phyloP scores from a whole-genome alignment of 2,797 vertebrate genomes.

The Acanthurus leucopareius region DNA sequence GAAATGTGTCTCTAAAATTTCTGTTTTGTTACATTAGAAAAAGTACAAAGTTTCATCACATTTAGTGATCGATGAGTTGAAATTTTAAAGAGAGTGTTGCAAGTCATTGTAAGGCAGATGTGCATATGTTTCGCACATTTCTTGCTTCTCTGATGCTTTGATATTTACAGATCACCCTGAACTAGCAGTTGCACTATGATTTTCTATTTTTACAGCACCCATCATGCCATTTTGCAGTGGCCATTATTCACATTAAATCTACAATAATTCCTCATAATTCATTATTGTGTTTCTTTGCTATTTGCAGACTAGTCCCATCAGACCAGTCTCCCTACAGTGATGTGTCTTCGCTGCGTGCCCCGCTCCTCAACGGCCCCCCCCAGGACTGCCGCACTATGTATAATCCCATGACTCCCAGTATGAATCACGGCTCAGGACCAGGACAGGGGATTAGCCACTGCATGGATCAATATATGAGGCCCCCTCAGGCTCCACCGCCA shows the following conservation, averaged over 20 bases:
- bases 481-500: conserved; percentile 84
- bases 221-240: fast-evolving
- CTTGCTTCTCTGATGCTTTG: too few species aligned
- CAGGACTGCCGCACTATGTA: conserved; percentile 88
- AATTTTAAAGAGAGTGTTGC: too few species aligned
- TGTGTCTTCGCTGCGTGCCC: conserved; percentile 78
- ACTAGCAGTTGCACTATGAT: too few species aligned
- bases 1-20: not conserved
- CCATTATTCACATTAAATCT: not conserved
- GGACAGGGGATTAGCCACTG: conserved; percentile 83
- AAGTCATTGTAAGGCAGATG: too few species aligned
- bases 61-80: too few species aligned
- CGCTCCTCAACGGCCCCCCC: conserved; percentile 74
- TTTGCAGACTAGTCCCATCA: conserved; percentile 77
- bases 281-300: not conserved
- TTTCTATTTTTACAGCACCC: too few species aligned
- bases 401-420: conserved; percentile 87
- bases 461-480: conserved; percentile 92
- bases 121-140: too few species aligned
- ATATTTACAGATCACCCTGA: too few species aligned
- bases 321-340: conserved; percentile 83
- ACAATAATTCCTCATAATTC: not conserved
- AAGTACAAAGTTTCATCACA: not conserved
- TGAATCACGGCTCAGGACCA: conserved; percentile 81
- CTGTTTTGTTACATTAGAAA: not conserved